Evolutionary conservation across 2,797 vertebrate genomes (phyloP), one percentile per base, ranked within the genome.

Genomic region (Coluber constrictor): DNA sequence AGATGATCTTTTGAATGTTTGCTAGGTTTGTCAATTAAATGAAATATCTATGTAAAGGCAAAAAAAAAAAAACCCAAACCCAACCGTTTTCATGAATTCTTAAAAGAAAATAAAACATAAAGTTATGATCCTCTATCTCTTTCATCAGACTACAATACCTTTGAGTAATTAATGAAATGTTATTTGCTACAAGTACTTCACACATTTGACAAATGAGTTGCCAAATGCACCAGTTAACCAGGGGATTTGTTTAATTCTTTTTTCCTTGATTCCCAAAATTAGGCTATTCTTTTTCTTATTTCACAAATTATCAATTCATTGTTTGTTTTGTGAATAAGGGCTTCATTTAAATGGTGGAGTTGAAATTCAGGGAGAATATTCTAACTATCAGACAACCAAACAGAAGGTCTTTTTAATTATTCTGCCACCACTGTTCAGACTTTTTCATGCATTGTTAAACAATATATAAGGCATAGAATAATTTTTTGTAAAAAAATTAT

Each of bases 71-170:
- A 20, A 13, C 3, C 9, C 27, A 13, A 29, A 3, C 27, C 63
- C 15, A 83, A 29, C 47, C 13, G n/a, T 91, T 90, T 93, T 89
- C 54, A 83, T 47, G 57, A 91, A 63, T 32, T 56, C 25, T 90
- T 61, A 23, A 37, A 29, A 87, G 9, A 56, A 55, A 43, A 47
- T 1, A 54, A 56, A 23, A 37, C 12, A 37, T 63, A 89, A 79
- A 89, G 47, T 51, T 86, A 89, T 91, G 25, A 47, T 59, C 61
- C 20, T 90, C 37, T 93, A 54, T 55, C 89, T 60, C 63, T 59
- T 74, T 93, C 86, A 90, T 93, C 13, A 92, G 59, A 89, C 23
- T 32, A 51, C 87, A 91, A 86, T 91, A 89, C 87, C 9, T 89
- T 43, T 91, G 57, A 89, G 87, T 91, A 91, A 89, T 91, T 89